A percentile compares a stretch with the other conserved stretches of the same genome.
Conservation (phyloP, 2,888 invertebrate genomes). For the Phrixothrix hirtus region DNA sequence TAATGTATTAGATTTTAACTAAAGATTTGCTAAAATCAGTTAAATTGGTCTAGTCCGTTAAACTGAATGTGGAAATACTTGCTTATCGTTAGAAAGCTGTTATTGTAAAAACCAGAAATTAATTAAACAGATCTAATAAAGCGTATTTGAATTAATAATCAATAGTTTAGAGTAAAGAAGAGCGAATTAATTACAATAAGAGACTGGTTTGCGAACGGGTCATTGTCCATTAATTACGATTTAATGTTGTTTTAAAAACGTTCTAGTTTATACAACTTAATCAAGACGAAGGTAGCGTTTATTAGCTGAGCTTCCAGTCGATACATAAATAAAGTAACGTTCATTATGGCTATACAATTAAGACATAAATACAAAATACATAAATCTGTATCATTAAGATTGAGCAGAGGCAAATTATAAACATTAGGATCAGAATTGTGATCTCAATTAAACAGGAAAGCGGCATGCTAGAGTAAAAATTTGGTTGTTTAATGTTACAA, state of each 20-base stretch:
- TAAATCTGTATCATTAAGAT: slow-evolving; percentile 29
- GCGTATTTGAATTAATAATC: slow-evolving; percentile 5
- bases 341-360: slow-evolving; percentile 26
- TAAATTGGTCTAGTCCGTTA: too few relatives aligned
- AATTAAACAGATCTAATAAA: slow-evolving; percentile 5
- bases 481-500: slow-evolving; percentile 26
- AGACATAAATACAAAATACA: slow-evolving; percentile 30
- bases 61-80: too few relatives aligned
- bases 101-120: too few relatives aligned
- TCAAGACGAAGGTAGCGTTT: slow-evolving; percentile 32
- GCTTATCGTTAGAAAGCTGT: too few relatives aligned
- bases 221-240: slow-evolving; percentile 38
- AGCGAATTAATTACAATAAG: slow-evolving; percentile 35
- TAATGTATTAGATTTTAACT: too few relatives aligned
- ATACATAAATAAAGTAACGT: slow-evolving; percentile 26
- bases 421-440: slow-evolving; percentile 11
- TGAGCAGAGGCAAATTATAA: slow-evolving; percentile 18
- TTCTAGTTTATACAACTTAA: slow-evolving; percentile 36
- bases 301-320: slow-evolving; percentile 26
- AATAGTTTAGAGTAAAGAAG: slow-evolving; percentile 9
- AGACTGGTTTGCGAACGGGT: slow-evolving; percentile 36
- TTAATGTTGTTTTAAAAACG: slow-evolving; percentile 38
- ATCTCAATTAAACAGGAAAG: slow-evolving; percentile 21
- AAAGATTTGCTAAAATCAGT: too few relatives aligned
- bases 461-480: slow-evolving; percentile 19